Base-by-base conservation (phyloP, 2,888 invertebrate genomes). In the Aspidapion aeneum region DNA sequence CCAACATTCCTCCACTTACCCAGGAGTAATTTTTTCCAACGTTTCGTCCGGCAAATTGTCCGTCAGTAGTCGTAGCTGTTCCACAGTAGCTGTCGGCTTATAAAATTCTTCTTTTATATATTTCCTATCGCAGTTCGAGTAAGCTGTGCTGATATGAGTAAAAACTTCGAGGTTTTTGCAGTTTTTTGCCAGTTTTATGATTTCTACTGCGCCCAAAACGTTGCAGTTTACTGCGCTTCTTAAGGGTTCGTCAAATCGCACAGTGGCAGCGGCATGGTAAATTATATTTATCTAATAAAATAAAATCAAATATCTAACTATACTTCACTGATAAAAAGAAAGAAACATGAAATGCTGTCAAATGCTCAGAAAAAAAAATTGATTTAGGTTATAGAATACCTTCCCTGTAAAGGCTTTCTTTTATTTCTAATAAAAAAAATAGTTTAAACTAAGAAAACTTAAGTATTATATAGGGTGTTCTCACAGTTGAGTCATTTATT, bases 231-330 rank as follows among this genome's bases (percentile, higher is more conserved):
- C 81, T 0, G 90, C 87, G n/a, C 82, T 76, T 77, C 84, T 83
- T n/a, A 91, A 78, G 49, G 83, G 84, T 74, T 90, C 90, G 73
- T 90, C 88, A 74, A 91, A 91, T 64, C 86, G 82, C 20, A 90
- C 86, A 0, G 90, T 90, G 1, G 90, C 90, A 1, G 90, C 91
- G 21, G 86, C 85, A 75, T 91, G 90, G 75, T 90, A 87, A 16
- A 91, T 86, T 55, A 90, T 79, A 55, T 81, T 78, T 54, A 89
- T 60, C 63, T 65, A 55, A 55, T n/a, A n/a, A n/a, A n/a, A n/a
- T n/a, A n/a, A n/a, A n/a, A n/a, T n/a, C n/a, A n/a, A n/a, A n/a
- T n/a, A n/a, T n/a, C n/a, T n/a, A n/a, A n/a, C n/a, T n/a, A n/a
- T n/a, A n/a, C n/a, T n/a, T n/a, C n/a, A n/a, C n/a, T n/a, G n/a